Percentiles rank a stretch among this genome's conserved stretches.
These are phyloP conservation scores for Chionomys nivalis DNA, from an alignment of 2,113 vertebrate species.

Conservation along the genomic window DNA sequence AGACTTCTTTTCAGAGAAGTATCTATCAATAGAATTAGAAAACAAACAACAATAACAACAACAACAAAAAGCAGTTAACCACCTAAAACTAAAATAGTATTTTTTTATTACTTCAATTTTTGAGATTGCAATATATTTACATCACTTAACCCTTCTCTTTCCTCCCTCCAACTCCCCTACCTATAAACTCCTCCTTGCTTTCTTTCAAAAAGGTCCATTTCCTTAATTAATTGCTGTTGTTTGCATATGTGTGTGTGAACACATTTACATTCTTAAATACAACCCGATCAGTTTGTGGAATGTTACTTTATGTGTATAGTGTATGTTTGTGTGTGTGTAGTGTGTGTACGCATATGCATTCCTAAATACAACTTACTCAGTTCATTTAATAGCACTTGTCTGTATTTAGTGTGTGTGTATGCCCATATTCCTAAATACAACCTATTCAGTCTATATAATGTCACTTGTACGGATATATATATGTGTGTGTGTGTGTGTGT, in stretches of 20 bases:
- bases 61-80: neutral
- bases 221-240: neutral
- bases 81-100: neutral
- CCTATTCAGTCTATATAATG: neutral
- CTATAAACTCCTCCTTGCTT: neutral
- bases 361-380: neutral
- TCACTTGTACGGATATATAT: neutral
- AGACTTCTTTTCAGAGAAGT: neutral
- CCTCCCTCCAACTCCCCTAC: accelerated
- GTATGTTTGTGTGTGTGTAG: neutral
- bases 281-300: neutral
- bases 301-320: neutral
- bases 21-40: neutral
- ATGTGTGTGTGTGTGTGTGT: neutral
- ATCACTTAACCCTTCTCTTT: neutral
- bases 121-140: neutral
- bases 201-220: neutral
- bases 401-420: neutral
- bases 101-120: neutral
- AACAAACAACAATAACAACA: neutral
- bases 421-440: neutral
- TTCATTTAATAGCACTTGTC: neutral
- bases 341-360: neutral
- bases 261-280: neutral
- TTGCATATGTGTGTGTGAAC: neutral